These are phyloP conservation scores for Papilio gigon DNA, from an alignment of 2,888 invertebrate genomes.

Conservation along the genomic window DNA sequence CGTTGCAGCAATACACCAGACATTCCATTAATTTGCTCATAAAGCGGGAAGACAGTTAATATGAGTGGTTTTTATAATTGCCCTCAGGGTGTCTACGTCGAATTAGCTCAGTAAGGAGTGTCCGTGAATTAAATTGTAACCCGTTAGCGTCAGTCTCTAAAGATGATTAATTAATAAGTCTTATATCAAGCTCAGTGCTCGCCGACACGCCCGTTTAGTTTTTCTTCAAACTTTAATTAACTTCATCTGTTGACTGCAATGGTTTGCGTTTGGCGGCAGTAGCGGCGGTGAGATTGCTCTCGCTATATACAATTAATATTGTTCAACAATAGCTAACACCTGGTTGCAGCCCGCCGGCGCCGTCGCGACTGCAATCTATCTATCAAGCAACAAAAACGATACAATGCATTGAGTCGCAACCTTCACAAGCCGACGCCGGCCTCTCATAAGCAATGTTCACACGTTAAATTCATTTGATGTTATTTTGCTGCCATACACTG, in stretches of 20 bases:
- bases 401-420: neutral
- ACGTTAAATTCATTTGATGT: neutral
- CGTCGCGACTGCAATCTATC: neutral
- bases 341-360: neutral
- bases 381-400: neutral
- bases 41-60: no score
- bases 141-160: neutral
- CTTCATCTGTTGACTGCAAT: neutral
- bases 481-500: neutral
- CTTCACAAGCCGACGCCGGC: neutral
- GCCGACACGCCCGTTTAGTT: neutral
- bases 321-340: constrained; percentile 10
- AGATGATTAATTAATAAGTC: neutral
- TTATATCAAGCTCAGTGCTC: neutral
- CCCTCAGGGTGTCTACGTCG: no score
- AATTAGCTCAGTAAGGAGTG: no score
- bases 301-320: neutral
- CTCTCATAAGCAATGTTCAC: neutral
- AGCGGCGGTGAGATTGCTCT: neutral
- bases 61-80: no score
- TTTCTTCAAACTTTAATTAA: neutral
- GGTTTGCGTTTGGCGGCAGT: neutral
- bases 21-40: no score
- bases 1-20: neutral
- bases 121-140: neutral